A percentile compares a stretch with the other conserved stretches of the same genome.
Evolutionary conservation across 2,888 invertebrate genomes (phyloP).

Genomic region (Calliopum simillimum): DNA sequence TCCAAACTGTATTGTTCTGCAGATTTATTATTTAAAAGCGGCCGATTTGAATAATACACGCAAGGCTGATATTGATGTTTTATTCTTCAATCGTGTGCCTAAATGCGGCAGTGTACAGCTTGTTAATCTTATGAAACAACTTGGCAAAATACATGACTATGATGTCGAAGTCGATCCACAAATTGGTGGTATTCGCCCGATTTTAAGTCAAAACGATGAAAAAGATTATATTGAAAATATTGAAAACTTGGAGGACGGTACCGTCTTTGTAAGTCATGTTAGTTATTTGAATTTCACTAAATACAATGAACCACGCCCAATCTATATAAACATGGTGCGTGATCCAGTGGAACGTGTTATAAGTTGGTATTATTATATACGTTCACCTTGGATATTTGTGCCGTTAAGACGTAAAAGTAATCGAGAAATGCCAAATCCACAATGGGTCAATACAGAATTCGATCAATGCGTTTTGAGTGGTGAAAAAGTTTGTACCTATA

Average conservation of each 20-base stretch:
- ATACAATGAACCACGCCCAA: slow-evolving; percentile 81
- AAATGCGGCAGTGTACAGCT: slow-evolving; percentile 62
- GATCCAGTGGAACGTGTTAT: slow-evolving; percentile 92
- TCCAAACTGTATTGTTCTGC: slow-evolving; percentile 36
- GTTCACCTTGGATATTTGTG: slow-evolving; percentile 92
- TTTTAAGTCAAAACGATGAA: slow-evolving; percentile 50
- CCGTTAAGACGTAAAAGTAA: slow-evolving; percentile 78
- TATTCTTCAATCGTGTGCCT: slow-evolving; percentile 71
- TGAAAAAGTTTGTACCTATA: slow-evolving; percentile 83
- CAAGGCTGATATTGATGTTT: slow-evolving; percentile 76
- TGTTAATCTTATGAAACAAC: slow-evolving; percentile 55
- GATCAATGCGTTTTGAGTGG: slow-evolving; percentile 85
- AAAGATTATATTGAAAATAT: slow-evolving; percentile 58
- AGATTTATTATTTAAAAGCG: slow-evolving; percentile 74
- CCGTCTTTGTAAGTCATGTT: slow-evolving; percentile 59
- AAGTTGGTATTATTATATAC: slow-evolving; percentile 91
- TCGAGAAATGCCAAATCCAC: slow-evolving; percentile 77
- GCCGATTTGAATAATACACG: slow-evolving; percentile 83
- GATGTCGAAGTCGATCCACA: slow-evolving; percentile 59
- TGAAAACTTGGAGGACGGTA: slow-evolving; percentile 54
- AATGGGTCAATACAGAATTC: slow-evolving; percentile 89
- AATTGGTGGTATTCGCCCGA: slow-evolving; percentile 51
- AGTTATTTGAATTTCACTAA: slow-evolving; percentile 62
- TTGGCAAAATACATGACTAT: slow-evolving; percentile 57
- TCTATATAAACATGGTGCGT: slow-evolving; percentile 89